Conservation (phyloP, 1,140 invertebrate genomes). For the Tetramorium simillimum region DNA sequence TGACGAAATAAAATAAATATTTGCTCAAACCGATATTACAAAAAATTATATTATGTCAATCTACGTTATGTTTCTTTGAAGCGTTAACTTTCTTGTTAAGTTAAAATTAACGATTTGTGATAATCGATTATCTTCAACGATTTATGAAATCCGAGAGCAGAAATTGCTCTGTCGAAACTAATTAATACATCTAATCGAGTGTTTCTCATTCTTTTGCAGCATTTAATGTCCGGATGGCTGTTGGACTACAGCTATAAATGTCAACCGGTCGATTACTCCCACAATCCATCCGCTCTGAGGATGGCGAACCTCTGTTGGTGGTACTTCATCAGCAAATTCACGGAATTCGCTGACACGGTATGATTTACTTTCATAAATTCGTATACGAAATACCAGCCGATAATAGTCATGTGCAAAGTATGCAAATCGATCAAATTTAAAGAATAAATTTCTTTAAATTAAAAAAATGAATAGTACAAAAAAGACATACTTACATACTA, state of each 20-base stretch:
- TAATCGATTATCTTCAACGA: neutral
- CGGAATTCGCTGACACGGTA: slow-evolving; percentile 98
- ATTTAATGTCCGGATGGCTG: slow-evolving; percentile 94
- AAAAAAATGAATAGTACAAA: too few species aligned
- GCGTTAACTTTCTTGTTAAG: neutral
- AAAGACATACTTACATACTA: neutral
- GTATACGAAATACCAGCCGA: neutral
- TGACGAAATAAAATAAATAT: slow-evolving; percentile 20
- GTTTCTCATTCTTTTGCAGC: slow-evolving; percentile 86
- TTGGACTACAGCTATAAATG: slow-evolving; percentile 96
- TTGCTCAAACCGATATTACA: slow-evolving; percentile 17
- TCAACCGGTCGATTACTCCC: slow-evolving; percentile 96
- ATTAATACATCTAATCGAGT: neutral
- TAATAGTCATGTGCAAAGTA: neutral
- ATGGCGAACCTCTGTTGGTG: slow-evolving; percentile 98
- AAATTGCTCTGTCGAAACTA: neutral
- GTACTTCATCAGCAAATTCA: slow-evolving; percentile 98
- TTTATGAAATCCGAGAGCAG: neutral
- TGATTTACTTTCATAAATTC: neutral
- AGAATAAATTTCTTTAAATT: neutral
- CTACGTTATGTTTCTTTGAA: neutral
- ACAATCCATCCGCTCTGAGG: slow-evolving; percentile 89
- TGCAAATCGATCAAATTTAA: neutral
- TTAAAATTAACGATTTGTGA: neutral
- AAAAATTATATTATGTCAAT: neutral